Percentiles rank a stretch among this genome's conserved stretches.
Conservation (phyloP, 2,888 invertebrate genomes). For the Tanypteryx hageni region DNA sequence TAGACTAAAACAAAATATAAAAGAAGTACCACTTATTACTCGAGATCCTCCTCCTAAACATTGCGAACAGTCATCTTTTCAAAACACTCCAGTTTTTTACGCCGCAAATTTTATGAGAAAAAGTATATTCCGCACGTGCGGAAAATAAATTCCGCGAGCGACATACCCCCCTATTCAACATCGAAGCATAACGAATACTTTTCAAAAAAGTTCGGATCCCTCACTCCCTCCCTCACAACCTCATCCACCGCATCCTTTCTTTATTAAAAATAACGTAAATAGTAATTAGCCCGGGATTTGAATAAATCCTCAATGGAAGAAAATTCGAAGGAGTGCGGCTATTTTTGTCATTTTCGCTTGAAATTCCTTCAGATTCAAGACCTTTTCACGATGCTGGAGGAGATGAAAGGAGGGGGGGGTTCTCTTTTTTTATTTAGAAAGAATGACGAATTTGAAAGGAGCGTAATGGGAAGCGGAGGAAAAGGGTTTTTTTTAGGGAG, state of each 20-base stretch:
- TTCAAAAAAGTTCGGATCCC: neutral
- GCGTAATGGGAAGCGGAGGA: slow-evolving; percentile 29
- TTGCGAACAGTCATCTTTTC: too few species aligned
- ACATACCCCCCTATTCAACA: slow-evolving; percentile 1
- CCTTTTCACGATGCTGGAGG: slow-evolving; percentile 27
- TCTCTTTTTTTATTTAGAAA: slow-evolving; percentile 42
- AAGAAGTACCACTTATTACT: too few species aligned
- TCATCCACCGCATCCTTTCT: neutral
- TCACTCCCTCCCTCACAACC: neutral
- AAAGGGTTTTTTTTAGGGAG: neutral
- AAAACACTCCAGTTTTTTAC: neutral
- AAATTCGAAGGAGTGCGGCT: slow-evolving; percentile 37
- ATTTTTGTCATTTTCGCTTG: slow-evolving; percentile 38
- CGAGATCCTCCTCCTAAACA: too few species aligned
- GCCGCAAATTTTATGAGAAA: neutral
- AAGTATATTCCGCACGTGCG: neutral
- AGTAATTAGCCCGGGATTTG: slow-evolving; percentile 47
- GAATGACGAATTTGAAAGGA: slow-evolving; percentile 55
- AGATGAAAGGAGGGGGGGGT: neutral
- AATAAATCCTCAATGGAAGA: slow-evolving; percentile 19
- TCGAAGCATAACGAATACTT: slow-evolving; percentile 36
- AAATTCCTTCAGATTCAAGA: slow-evolving; percentile 45
- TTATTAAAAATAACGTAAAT: slow-evolving; percentile 26
- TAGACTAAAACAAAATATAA: too few species aligned
- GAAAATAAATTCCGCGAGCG: slow-evolving; percentile 12